These are phyloP conservation scores for Danio jaintianensis DNA, from an alignment of 2,797 vertebrate genomes.

Conservation along the genomic window DNA sequence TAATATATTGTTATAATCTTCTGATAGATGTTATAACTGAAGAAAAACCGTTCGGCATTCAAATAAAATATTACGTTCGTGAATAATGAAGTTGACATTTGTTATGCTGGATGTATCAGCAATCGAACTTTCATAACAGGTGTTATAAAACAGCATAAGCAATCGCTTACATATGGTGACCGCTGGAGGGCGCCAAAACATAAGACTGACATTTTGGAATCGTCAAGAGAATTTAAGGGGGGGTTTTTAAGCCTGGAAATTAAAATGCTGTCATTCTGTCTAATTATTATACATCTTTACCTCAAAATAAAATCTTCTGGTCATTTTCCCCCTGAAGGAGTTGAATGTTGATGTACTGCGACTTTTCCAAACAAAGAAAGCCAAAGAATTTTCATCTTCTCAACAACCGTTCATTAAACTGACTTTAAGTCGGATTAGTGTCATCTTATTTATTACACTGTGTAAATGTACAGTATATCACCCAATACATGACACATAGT, in stretches of 20 bases:
- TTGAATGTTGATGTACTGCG: not conserved
- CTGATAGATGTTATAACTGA: no score
- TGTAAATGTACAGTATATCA: not conserved
- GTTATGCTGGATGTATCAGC: not conserved
- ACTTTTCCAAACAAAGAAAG: not conserved
- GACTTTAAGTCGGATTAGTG: slow-evolving; percentile 12
- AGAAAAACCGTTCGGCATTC: not conserved
- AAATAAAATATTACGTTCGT: not conserved
- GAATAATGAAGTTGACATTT: not conserved
- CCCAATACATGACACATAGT: not conserved
- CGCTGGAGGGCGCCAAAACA: not conserved
- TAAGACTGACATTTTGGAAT: not conserved
- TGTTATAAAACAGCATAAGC: not conserved
- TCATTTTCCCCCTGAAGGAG: not conserved
- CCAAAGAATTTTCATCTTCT: not conserved
- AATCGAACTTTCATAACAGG: not conserved
- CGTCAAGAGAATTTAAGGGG: not conserved
- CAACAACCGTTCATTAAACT: not conserved
- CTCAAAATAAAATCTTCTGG: not conserved
- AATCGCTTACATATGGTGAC: not conserved
- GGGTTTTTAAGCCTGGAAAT: not conserved
- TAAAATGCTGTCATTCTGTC: not conserved
- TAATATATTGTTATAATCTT: no score
- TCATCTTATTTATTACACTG: not conserved
- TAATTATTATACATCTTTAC: not conserved